Evolutionary conservation across 2,797 vertebrate species (phyloP), one percentile per base, ranked within the genome.

Genomic region (Smutsia temminckii): DNA sequence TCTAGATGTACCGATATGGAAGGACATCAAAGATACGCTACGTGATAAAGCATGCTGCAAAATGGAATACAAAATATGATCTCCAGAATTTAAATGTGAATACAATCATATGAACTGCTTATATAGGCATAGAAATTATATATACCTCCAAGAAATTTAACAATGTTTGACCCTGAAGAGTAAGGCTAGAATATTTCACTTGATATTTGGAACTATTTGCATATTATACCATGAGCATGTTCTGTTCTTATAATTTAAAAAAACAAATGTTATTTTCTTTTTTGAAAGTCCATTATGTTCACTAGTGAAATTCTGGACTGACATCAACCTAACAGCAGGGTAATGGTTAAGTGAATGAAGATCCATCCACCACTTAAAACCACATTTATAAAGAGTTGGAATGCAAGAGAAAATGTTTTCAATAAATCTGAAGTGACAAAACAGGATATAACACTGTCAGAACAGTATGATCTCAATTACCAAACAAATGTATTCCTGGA

Each of bases 181-280:
- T 18, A 49, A 14, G n/a, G 7, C 16, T 59, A 49, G 49, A 78
- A 69, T 57, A 59, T 83, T 78, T 83, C 79, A 74, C 11, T 78
- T 66, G 42, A 37, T 75, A 93, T 53, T 94, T 49, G 78, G n/a
- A 96, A 74, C 17, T 77, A 8, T 78, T 49, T 71, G 74, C 20
- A 61, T 61, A 49, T 71, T 80, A 78, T 6, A 80, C 29, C 32
- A 81, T 51, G n/a, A 85, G 42, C 7, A 5, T 51, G 37, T 85
- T 91, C 49, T 68, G 66, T 16, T 93, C 93, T 85, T 83, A 89
- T 18, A 46, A 81, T n/a, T 71, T 75, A 80, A 92, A 81, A 37
- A 37, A 78, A 53, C 40, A 51, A 92, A 61, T 10, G 29, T 53
- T 53, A 32, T 83, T 93, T 80, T 92, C 78, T 37, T 84, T 46